Percentiles rank a stretch among this genome's conserved stretches.
These are phyloP conservation scores for Xestia sexstrigata DNA, from an alignment of 2,888 invertebrate genomes.

Conservation along the genomic window DNA sequence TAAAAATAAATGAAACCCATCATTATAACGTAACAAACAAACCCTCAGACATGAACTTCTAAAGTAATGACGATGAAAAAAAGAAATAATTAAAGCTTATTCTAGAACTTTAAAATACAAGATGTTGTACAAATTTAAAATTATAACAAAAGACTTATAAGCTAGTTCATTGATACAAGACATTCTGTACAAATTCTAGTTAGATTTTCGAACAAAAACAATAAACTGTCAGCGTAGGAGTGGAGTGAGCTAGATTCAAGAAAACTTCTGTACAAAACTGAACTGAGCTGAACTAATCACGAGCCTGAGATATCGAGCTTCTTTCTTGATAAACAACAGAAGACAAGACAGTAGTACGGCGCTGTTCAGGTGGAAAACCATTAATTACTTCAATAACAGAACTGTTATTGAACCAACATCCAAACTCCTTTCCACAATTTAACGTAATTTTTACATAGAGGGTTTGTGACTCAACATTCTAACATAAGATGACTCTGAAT, in stretches of 20 bases:
- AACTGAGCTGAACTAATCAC: not conserved
- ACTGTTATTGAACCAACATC: not conserved
- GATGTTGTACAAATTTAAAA: not conserved
- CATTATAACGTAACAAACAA: not conserved
- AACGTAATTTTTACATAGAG: constrained; percentile 29
- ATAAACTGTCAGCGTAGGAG: not conserved
- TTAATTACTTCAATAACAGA: not conserved
- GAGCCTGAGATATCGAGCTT: constrained; percentile 3
- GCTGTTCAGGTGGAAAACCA: not conserved
- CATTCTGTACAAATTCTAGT: not conserved
- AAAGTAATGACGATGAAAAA: not conserved
- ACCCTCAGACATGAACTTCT: not conserved
- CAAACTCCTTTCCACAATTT: not conserved
- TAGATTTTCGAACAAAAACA: constrained; percentile 3
- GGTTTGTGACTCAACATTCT: constrained; percentile 65
- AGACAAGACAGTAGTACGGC: not conserved
- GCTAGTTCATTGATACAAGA: not conserved
- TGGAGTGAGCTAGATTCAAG: not conserved
- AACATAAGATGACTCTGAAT: constrained; percentile 32
- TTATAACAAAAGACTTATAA: not conserved
- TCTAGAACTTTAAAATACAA: not conserved
- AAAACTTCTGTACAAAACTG: not conserved
- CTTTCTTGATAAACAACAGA: not conserved
- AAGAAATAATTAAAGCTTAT: not conserved
- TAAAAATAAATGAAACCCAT: not conserved